Conservation (phyloP, 2,113 vertebrate species). For the Pseudolaguvia tuberculata region DNA sequence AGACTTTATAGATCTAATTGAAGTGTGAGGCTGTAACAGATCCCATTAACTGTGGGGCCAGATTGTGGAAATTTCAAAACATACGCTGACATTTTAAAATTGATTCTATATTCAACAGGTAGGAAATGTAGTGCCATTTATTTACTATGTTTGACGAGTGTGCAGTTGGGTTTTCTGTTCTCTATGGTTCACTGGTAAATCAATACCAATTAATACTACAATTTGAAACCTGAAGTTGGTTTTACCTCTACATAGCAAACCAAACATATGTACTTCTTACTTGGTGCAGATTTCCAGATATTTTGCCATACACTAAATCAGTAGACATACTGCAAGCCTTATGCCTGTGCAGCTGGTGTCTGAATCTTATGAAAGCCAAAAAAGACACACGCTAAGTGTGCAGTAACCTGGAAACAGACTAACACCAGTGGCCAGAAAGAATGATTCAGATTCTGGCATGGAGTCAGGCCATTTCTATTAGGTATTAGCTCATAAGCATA, state of each 20-base stretch:
- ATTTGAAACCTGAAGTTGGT: not conserved
- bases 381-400: not conserved
- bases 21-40: no score
- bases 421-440: not conserved
- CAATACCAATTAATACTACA: not conserved
- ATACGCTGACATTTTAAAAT: no score
- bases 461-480: not conserved
- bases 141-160: not conserved
- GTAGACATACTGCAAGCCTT: not conserved
- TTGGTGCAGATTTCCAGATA: not conserved
- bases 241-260: not conserved
- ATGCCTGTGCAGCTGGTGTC: not conserved
- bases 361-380: not conserved
- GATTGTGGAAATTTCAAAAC: no score
- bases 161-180: not conserved
- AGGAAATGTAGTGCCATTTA: no score
- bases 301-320: not conserved
- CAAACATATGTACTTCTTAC: not conserved
- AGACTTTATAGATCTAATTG: no score
- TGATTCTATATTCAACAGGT: no score
- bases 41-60: no score
- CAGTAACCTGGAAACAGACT: constrained; percentile 4
- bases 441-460: not conserved
- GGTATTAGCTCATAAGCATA: not conserved
- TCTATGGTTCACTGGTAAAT: not conserved